phyloP scores from a whole-genome alignment of 2,113 vertebrate genomes.

The Martes martes region DNA sequence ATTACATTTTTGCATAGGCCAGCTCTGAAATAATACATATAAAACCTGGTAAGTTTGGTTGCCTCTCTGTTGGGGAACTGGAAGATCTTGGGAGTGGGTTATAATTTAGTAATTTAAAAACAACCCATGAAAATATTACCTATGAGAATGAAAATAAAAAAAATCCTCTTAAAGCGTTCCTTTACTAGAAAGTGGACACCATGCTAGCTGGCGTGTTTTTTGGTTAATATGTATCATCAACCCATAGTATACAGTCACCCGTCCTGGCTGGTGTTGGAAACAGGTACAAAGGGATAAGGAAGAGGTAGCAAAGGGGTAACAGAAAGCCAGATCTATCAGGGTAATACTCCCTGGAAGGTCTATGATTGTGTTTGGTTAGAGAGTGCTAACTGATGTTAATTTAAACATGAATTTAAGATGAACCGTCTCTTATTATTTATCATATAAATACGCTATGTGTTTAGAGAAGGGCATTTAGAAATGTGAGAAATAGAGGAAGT shows the following conservation, averaged over 20 bases:
- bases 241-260: not conserved
- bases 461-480: not conserved
- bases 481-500: not conserved
- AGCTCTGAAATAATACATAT: not conserved
- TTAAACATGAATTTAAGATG: conserved; percentile 31
- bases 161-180: not conserved
- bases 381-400: not conserved
- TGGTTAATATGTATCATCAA: not conserved
- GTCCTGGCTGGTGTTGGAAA: not conserved
- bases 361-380: not conserved
- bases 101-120: not conserved
- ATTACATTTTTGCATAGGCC: not conserved
- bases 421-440: not conserved
- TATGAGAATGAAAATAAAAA: not conserved
- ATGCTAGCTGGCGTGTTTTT: not conserved
- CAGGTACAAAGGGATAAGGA: not conserved
- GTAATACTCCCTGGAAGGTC: not conserved
- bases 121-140: not conserved
- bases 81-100: not conserved
- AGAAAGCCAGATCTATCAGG: not conserved
- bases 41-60: not conserved
- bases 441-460: not conserved
- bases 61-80: not conserved
- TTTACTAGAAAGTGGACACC: not conserved
- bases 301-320: not conserved